Evolutionary conservation across 2,888 invertebrate species (phyloP).

Genomic region (Dynastes hyllus): DNA sequence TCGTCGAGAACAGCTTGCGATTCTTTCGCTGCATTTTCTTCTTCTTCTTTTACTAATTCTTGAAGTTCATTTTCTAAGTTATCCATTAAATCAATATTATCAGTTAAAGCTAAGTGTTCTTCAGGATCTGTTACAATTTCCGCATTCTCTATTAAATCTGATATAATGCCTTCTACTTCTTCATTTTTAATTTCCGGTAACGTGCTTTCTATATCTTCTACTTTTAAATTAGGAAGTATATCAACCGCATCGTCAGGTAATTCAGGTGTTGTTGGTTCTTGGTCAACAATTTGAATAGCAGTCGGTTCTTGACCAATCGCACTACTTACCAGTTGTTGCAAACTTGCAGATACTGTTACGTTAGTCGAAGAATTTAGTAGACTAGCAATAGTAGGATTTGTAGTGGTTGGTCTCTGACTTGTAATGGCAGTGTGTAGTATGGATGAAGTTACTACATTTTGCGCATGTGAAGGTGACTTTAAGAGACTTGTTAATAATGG

Average conservation of each 20-base stretch:
- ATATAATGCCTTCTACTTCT: constrained; percentile 74
- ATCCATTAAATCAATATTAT: constrained; percentile 68
- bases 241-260: constrained; percentile 63
- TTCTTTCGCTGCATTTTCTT: constrained; percentile 60
- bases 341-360: constrained; percentile 69
- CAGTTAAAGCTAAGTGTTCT: constrained; percentile 67
- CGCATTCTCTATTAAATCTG: constrained; percentile 74
- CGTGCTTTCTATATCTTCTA: constrained; percentile 71
- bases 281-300: constrained; percentile 56
- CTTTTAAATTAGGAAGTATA: constrained; percentile 67
- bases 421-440: constrained; percentile 69
- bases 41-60: constrained; percentile 66
- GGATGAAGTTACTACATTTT: constrained; percentile 69
- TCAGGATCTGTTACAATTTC: constrained; percentile 70
- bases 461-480: constrained; percentile 79
- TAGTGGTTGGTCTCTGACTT: constrained; percentile 67
- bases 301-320: constrained; percentile 68
- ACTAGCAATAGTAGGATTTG: constrained; percentile 74
- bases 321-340: constrained; percentile 73
- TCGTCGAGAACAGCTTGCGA: constrained; percentile 53
- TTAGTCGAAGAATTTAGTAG: constrained; percentile 69
- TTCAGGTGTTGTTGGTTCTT: constrained; percentile 54
- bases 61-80: constrained; percentile 67
- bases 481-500: constrained; percentile 88
- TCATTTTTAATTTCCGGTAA: constrained; percentile 73